Conservation (phyloP, 2,797 vertebrate species). For the Pampus argenteus region DNA sequence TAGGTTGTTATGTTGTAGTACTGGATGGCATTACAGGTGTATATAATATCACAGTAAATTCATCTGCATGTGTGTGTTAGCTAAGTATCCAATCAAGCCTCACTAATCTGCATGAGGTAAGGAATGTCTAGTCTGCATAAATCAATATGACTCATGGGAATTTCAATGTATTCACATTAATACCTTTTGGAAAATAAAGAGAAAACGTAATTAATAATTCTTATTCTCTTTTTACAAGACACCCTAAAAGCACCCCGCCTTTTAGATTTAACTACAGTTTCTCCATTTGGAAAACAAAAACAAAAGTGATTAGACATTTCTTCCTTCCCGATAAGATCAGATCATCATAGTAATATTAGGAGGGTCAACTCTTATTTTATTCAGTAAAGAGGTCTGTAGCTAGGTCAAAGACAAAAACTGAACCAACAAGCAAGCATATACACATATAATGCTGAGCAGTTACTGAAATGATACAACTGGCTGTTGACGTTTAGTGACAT, state of each 20-base stretch:
- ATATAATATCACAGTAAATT: neutral
- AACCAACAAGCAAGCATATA: neutral
- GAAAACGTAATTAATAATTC: no score
- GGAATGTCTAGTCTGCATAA: neutral
- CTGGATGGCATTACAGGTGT: neutral
- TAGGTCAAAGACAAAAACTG: no score
- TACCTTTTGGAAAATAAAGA: neutral
- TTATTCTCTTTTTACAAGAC: neutral
- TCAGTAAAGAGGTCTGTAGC: neutral
- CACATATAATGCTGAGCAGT: neutral
- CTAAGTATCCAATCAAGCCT: neutral
- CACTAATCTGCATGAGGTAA: neutral
- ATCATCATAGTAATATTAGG: neutral
- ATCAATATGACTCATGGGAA: constrained; percentile 2
- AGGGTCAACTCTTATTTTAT: neutral
- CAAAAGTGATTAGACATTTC: neutral
- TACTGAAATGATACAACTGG: neutral
- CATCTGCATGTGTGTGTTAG: neutral
- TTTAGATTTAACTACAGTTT: neutral
- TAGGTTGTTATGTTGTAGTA: neutral
- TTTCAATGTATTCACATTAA: neutral
- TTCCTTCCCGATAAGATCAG: neutral
- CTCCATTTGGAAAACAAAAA: neutral
- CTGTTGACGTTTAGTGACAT: neutral
- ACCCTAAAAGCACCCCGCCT: no score